phyloP scores from a whole-genome alignment of 2,113 vertebrate genomes.

The Gallinago paraguaiae region DNA sequence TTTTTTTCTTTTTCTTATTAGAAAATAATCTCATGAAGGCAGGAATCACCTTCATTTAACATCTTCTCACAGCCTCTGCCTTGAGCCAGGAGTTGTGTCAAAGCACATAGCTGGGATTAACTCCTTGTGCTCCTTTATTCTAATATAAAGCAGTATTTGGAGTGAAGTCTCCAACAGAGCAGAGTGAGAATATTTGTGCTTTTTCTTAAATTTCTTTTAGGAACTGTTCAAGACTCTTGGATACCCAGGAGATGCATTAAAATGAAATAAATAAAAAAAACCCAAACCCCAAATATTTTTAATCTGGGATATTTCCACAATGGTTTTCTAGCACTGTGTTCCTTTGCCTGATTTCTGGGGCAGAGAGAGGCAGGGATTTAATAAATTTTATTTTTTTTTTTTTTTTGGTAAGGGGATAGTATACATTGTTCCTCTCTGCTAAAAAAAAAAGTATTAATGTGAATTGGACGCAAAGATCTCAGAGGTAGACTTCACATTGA shows the following conservation, averaged over 20 bases:
- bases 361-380: not conserved
- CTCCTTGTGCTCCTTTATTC: not conserved
- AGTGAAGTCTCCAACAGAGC: not conserved
- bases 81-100: not conserved
- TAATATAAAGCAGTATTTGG: not conserved
- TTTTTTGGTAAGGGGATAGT: not conserved
- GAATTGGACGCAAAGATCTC: not conserved
- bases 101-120: constrained; percentile 18
- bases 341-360: not conserved
- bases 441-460: not conserved
- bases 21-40: constrained; percentile 28
- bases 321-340: not conserved
- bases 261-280: not conserved
- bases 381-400: no score
- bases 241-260: not conserved
- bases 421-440: not conserved
- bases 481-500: not conserved
- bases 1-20: not conserved
- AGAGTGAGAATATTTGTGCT: not conserved
- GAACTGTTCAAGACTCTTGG: not conserved
- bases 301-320: not conserved
- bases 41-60: constrained; percentile 36
- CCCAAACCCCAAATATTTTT: not conserved
- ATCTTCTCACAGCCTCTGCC: not conserved
- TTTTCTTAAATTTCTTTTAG: not conserved